Evolutionary conservation across 2,888 invertebrate species (phyloP), one percentile per base, ranked within the genome.

Genomic region (Danaus chrysippus): DNA sequence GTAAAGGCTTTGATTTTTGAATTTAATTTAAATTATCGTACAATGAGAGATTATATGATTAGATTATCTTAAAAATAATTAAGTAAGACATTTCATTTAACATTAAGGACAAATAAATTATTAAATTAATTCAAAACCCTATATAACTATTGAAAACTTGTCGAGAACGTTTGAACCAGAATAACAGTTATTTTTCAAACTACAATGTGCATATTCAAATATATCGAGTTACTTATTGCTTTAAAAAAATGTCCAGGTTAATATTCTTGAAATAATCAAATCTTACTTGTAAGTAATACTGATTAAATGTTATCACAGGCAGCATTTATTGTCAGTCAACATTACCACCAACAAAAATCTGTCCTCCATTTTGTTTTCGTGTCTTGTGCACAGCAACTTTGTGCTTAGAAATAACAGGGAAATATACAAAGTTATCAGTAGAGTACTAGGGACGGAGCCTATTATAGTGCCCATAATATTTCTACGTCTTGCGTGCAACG

Each of bases 341-440:
- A 54, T 57, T 54, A 57, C 56, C 52, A 56, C 61, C 62, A 66
- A 54, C 64, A 65, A 49, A 49, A 17, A 46, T 54, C 52, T 49
- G 62, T 62, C 67, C 65, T 62, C 67, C 67, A 67, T 67, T 67
- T 67, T 67, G 67, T 67, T 65, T 67, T 65, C 60, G 55, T 61
- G 53, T 64, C 64, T 62, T 65, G 67, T 59, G 59, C 49, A 63
- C 55, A n/a, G 12, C 43, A 43, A 43, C 23, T 6, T 34, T 6
- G 23, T 34, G 6, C 23, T 34, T 34, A 34, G 23, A 34, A 34
- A 34, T 34, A 5, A 34, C 23, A 34, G 23, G 23, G 2, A 34
- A 34, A 34, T 34, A 34, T 34, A 34, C 23, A 34, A 34, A 34
- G 6, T 34, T 34, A 34, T 34, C 23, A 34, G 23, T 34, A 34